phyloP scores from a whole-genome alignment of 2,888 invertebrate genomes.

The Sphinx pinastri region DNA sequence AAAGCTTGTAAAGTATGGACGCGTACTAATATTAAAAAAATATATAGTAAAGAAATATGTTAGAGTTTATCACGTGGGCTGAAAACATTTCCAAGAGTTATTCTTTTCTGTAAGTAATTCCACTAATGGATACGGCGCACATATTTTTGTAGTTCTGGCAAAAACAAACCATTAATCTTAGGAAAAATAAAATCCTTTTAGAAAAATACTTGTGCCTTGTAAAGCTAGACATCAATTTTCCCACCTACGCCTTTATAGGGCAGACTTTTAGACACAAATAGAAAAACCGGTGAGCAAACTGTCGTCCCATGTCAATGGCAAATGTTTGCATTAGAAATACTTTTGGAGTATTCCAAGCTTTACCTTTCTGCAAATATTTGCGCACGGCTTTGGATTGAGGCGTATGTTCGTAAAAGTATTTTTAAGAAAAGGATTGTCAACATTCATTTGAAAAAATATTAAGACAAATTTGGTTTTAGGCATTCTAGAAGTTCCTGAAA shows the following conservation, averaged over 20 bases:
- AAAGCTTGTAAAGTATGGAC: too few species aligned
- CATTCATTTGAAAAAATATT: not conserved
- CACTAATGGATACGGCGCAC: not conserved
- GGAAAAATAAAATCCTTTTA: not conserved
- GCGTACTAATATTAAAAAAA: too few species aligned
- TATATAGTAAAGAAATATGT: too few species aligned
- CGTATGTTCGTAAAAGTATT: not conserved
- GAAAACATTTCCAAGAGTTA: not conserved
- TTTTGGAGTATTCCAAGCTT: not conserved
- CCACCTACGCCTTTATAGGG: not conserved
- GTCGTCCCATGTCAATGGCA: not conserved
- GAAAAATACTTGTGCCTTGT: not conserved
- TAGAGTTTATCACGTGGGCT: too few species aligned
- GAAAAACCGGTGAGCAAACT: slow-evolving; percentile 6
- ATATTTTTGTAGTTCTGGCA: not conserved
- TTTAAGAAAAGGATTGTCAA: not conserved
- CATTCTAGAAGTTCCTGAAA: too few species aligned
- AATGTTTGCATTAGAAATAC: slow-evolving; percentile 10
- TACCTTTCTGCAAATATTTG: not conserved
- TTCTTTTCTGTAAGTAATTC: not conserved
- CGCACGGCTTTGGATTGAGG: not conserved
- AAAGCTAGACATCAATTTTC: not conserved
- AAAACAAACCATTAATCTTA: not conserved
- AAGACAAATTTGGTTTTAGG: too few species aligned
- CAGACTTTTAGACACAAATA: not conserved